Base-by-base conservation (phyloP, 2,113 vertebrate species). In the Notarius lentiginosus region DNA sequence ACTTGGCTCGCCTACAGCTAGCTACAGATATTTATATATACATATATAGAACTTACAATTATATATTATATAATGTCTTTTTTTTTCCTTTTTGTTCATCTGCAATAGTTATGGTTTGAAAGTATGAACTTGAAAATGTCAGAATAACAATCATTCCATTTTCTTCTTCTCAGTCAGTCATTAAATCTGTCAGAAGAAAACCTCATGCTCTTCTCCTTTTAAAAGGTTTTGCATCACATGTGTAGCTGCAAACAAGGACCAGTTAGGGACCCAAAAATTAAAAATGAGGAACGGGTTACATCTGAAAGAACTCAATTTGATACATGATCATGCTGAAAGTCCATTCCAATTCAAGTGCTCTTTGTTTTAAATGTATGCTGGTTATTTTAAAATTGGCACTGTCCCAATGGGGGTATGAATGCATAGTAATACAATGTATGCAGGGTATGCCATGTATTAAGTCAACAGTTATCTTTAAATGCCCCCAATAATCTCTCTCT, bases 21-120 rank as follows among this genome's bases (percentile, higher is more conserved):
- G 90, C 91, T 94, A 92, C 87, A 93, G 89, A 92, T 94, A 91
- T 95, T 94, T 95, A 94, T 94, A 94, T 92, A 93, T 92, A 94
- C 91, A 93, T 94, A 94, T 94, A 93, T 92, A 93, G 89, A 89
- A 87, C 92, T 93, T 93, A 93, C 90, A 90, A 89, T 92, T 93
- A 91, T 93, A 93, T 94, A 93, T 91, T 88, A 88, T 88, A 89
- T 87, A 82, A 89, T 88, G 87, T 89, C 82, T 84, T 94, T 94
- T 88, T 91, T 93, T 93, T 90, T 82, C 75, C 84, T 92, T 89
- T 90, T 92, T 87, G 89, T 88, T 87, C 76, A 79, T 81, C 85
- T 79, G 93, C 93, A 94, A 94, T 94, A 94, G 92, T 94, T 91
- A 86, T 91, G 92, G 90, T 90, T 91, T 93, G 84, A 92, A 81